phyloP scores from a whole-genome alignment of 2,888 invertebrate genomes.

The Chrysomela aeneicollis region DNA sequence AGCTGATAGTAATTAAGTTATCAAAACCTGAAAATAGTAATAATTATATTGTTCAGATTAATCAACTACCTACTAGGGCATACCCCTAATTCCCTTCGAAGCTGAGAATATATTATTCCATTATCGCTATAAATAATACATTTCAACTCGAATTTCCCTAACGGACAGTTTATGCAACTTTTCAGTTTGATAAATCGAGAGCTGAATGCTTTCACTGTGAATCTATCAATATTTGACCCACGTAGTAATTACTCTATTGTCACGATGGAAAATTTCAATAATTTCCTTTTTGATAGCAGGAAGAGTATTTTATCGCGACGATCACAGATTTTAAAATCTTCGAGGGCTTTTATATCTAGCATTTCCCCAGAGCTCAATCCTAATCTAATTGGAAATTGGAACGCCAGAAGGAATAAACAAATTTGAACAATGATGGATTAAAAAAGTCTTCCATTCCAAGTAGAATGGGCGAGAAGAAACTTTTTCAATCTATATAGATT shows the following conservation, averaged over 20 bases:
- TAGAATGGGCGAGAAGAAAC: slow-evolving; percentile 39
- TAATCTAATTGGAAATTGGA: slow-evolving; percentile 36
- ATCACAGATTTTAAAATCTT: neutral
- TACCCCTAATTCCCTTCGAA: too few species aligned
- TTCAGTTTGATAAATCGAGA: too few species aligned
- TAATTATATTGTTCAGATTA: too few species aligned
- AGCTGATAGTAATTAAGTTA: too few species aligned
- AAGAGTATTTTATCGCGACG: neutral
- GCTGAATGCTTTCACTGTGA: too few species aligned
- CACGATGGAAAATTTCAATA: neutral
- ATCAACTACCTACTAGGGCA: too few species aligned
- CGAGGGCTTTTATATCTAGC: slow-evolving; percentile 19
- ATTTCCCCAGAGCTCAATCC: slow-evolving; percentile 15
- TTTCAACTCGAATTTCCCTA: too few species aligned
- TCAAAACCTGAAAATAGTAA: too few species aligned
- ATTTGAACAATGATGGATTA: slow-evolving; percentile 38
- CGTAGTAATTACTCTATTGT: neutral
- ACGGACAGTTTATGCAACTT: too few species aligned
- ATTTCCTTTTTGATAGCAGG: neutral
- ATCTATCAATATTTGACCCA: slow-evolving; percentile 6
- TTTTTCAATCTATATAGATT: slow-evolving; percentile 53
- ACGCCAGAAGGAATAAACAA: slow-evolving; percentile 36
- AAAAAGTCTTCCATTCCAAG: slow-evolving; percentile 22
- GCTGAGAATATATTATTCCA: too few species aligned
- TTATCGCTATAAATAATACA: too few species aligned